These are phyloP conservation scores for Glandiceps talaboti DNA, from an alignment of 53 echinoderm and acorn worm species.

Conservation along the genomic window DNA sequence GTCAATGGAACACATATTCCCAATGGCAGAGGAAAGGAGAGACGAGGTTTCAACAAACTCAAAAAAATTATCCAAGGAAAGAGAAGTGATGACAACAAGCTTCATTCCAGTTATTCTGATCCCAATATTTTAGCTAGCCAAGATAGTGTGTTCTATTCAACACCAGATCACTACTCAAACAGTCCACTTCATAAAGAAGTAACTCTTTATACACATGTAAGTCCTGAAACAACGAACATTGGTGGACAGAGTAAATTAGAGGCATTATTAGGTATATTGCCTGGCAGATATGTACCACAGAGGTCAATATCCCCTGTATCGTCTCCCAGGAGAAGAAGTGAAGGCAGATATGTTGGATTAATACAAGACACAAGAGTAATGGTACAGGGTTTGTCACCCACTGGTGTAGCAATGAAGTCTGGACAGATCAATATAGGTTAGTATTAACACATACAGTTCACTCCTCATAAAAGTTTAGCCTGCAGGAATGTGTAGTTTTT, in stretches of 20 bases:
- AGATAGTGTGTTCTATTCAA: no score
- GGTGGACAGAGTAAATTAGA: slow-evolving; percentile 19
- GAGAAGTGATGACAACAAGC: slow-evolving; percentile 1
- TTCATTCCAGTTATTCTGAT: not conserved
- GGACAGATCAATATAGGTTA: slow-evolving; percentile 81
- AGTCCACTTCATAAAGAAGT: not conserved
- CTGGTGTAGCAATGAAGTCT: slow-evolving; percentile 75
- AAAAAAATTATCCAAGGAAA: slow-evolving; percentile 21
- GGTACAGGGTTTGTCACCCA: slow-evolving; percentile 62
- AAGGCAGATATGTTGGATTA: not conserved
- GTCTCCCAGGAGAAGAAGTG: not conserved
- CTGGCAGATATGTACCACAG: slow-evolving; percentile 14
- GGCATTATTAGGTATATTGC: slow-evolving; percentile 54
- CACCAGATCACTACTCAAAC: not conserved
- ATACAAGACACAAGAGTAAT: slow-evolving; percentile 28
- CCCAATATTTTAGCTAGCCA: not conserved
- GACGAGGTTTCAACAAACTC: not conserved
- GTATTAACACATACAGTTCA: no score
- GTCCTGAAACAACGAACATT: not conserved
- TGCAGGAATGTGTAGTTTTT: not conserved
- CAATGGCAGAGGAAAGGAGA: not conserved
- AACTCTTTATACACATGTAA: no score
- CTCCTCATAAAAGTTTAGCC: not conserved
- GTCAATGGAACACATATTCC: not conserved
- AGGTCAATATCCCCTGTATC: not conserved